These are phyloP conservation scores for Drosophila arizonae DNA, from an alignment of 1,140 invertebrate genomes.

Conservation along the genomic window DNA sequence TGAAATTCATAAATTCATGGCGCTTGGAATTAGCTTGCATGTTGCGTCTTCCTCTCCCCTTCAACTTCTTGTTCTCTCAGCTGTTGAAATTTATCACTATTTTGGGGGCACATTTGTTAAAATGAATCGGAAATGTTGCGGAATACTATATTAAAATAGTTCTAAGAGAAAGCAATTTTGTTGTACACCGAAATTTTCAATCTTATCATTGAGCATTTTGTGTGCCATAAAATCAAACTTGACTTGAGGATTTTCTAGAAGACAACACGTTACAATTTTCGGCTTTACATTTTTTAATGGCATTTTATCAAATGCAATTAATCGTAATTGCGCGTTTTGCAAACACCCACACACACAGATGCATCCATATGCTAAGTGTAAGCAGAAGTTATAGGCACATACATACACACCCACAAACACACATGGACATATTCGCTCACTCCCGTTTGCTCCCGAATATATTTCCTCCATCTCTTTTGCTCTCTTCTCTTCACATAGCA, in stretches of 20 bases:
- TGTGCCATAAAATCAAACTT: no score
- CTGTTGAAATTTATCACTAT: slow-evolving; percentile 57
- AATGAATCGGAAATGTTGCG: slow-evolving; percentile 43
- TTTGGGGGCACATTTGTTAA: slow-evolving; percentile 57
- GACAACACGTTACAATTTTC: slow-evolving; percentile 50
- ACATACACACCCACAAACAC: not conserved
- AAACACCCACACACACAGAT: slow-evolving; percentile 32
- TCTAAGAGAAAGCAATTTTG: no score
- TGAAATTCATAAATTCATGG: slow-evolving; percentile 74
- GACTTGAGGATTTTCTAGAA: not conserved
- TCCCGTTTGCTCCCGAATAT: slow-evolving; percentile 26
- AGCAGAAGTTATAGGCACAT: slow-evolving; percentile 15
- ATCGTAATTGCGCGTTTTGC: slow-evolving; percentile 76
- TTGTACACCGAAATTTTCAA: no score
- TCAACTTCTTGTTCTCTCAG: slow-evolving; percentile 43
- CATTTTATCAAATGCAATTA: slow-evolving; percentile 77
- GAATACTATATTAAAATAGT: slow-evolving; percentile 2
- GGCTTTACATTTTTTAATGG: slow-evolving; percentile 68
- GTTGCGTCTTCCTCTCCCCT: slow-evolving; percentile 25
- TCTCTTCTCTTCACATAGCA: not conserved
- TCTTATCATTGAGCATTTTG: no score
- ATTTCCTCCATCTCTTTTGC: slow-evolving; percentile 12
- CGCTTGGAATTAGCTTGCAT: slow-evolving; percentile 45
- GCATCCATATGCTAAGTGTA: slow-evolving; percentile 42
- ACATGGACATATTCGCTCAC: not conserved